A percentile compares a stretch with the other conserved stretches of the same genome.
These are phyloP conservation scores for Aplysia californica DNA, from an alignment of 1,140 invertebrate species.

Conservation along the genomic window DNA sequence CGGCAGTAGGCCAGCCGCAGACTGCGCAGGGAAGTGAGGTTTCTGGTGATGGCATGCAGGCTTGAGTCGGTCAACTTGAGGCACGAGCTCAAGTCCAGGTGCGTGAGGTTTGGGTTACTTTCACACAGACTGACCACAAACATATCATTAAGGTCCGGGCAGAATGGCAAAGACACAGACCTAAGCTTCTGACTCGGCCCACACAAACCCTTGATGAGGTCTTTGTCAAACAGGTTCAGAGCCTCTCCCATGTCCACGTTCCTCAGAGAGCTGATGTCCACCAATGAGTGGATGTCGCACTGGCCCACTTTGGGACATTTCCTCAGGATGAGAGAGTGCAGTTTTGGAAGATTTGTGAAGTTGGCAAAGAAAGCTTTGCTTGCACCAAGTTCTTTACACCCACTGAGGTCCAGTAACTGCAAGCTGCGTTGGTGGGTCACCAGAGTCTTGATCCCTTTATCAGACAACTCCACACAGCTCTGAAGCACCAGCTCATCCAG, in stretches of 20 bases:
- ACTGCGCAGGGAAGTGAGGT: neutral
- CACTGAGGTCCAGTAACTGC: constrained; percentile 13
- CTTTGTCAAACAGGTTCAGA: constrained; percentile 11
- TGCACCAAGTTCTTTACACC: constrained; percentile 16
- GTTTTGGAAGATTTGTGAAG: constrained; percentile 3
- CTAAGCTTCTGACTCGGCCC: neutral
- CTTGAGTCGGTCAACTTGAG: neutral
- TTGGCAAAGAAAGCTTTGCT: constrained; percentile 11
- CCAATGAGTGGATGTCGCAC: constrained; percentile 7
- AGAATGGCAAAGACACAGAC: constrained; percentile 7
- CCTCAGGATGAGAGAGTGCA: constrained; percentile 12
- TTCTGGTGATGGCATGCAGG: constrained; percentile 11
- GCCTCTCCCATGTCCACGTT: constrained; percentile 19
- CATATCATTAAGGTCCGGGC: constrained; percentile 7
- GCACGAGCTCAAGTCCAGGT: constrained; percentile 22
- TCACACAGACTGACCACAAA: constrained; percentile 9
- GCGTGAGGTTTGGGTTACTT: neutral
- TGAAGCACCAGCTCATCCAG: neutral
- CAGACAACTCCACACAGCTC: neutral
- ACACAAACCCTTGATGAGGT: constrained; percentile 18
- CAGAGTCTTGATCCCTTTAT: constrained; percentile 9
- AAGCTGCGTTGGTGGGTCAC: neutral
- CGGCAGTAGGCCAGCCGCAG: constrained; percentile 15
- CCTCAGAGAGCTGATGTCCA: constrained; percentile 1
- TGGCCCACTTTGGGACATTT: constrained; percentile 12